Conservation (phyloP, 1,140 invertebrate genomes). For the Aphaenogaster floridana region DNA sequence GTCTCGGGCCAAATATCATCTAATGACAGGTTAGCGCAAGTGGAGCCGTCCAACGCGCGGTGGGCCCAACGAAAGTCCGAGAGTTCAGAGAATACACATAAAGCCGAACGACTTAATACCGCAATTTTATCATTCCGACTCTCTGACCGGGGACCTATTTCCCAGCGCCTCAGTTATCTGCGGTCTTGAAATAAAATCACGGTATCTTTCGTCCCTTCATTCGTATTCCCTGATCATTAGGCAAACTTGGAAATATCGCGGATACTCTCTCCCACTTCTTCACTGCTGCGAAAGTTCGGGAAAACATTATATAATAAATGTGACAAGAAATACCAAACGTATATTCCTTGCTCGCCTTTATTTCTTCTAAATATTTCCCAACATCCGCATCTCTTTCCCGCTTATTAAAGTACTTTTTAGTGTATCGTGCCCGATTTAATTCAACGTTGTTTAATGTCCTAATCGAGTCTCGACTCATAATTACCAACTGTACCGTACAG, state of each 20-base stretch:
- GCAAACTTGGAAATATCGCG: conserved; percentile 36
- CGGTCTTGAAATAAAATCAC: conserved; percentile 87
- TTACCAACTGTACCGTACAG: background rate
- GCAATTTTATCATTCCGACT: conserved; percentile 87
- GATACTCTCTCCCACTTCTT: conserved; percentile 40
- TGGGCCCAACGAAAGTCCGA: conserved; percentile 79
- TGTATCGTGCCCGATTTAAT: background rate
- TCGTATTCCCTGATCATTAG: conserved; percentile 65
- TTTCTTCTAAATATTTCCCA: conserved; percentile 2
- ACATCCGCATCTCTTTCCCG: background rate
- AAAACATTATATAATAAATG: conserved; percentile 20
- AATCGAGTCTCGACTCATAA: background rate
- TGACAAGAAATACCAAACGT: background rate
- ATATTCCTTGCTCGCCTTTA: background rate
- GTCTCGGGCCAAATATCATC: conserved; percentile 84
- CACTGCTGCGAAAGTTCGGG: conserved; percentile 5
- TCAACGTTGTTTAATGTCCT: conserved; percentile 5
- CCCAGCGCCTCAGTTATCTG: conserved; percentile 80
- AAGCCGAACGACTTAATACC: conserved; percentile 87
- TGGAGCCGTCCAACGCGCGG: conserved; percentile 72
- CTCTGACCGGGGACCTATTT: conserved; percentile 67
- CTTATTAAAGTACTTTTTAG: conserved; percentile 31
- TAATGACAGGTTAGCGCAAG: conserved; percentile 85
- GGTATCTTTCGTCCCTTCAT: conserved; percentile 79
- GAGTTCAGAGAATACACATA: conserved; percentile 87